Conservation (phyloP, 2,797 vertebrate species). For the Falco berigora region DNA sequence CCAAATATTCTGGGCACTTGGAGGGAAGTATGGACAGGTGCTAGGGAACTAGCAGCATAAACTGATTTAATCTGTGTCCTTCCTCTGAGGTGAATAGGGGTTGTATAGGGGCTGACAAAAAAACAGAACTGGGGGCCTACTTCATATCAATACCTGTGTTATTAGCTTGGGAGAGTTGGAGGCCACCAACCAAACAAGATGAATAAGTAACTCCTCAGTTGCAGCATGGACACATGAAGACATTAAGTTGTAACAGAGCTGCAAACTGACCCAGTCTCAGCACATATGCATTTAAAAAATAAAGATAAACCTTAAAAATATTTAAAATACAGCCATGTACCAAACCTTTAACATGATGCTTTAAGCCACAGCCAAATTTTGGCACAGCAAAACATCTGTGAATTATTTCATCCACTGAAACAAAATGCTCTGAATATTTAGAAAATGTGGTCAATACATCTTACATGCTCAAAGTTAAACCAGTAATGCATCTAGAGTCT, state of each 20-base stretch:
- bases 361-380: slow-evolving; percentile 1
- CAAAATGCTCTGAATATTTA: neutral
- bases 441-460: neutral
- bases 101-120: neutral
- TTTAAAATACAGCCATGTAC: neutral
- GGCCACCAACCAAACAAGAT: neutral
- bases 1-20: neutral
- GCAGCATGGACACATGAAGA: neutral
- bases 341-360: neutral
- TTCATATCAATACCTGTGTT: neutral
- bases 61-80: neutral
- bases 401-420: neutral
- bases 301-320: slow-evolving; percentile 1
- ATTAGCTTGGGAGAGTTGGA: neutral
- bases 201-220: neutral
- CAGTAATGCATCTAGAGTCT: neutral
- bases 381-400: neutral
- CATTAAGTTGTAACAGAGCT: neutral
- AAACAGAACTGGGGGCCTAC: neutral
- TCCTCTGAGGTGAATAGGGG: neutral
- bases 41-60: neutral
- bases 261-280: neutral
- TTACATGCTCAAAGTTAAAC: neutral
- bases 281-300: neutral
- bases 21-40: neutral